Conservation (phyloP, 2,888 invertebrate genomes). For the Drosophila testacea region DNA sequence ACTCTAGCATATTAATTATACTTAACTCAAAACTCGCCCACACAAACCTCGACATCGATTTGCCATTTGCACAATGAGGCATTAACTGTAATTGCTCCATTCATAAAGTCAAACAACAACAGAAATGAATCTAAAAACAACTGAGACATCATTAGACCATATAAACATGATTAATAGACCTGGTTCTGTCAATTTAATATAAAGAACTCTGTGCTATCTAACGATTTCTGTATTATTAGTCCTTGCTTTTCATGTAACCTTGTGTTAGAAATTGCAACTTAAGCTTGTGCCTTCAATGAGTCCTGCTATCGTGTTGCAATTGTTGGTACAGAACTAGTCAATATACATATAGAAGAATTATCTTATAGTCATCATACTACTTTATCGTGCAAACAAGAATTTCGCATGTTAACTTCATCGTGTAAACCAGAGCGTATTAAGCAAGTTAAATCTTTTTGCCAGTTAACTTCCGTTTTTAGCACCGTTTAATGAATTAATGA, state of each 20-base stretch:
- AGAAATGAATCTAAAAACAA: conserved; percentile 4
- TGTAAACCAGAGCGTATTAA: background rate
- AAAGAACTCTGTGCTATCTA: background rate
- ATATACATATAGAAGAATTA: background rate
- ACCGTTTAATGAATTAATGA: conserved; percentile 59
- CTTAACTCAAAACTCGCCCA: conserved; percentile 41
- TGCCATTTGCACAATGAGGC: conserved; percentile 57
- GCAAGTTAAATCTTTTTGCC: conserved; percentile 6
- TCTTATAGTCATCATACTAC: background rate
- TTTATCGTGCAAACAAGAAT: background rate
- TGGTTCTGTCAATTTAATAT: background rate
- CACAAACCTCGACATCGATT: conserved; percentile 32
- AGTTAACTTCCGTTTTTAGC: conserved; percentile 52
- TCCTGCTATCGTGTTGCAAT: background rate
- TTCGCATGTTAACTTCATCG: background rate
- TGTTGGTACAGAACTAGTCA: background rate
- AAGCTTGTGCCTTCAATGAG: no score
- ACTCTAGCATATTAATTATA: conserved; percentile 71
- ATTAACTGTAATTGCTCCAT: conserved; percentile 74
- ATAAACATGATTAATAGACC: conserved; percentile 41
- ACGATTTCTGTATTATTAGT: background rate
- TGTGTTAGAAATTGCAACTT: no score
- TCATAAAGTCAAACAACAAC: conserved; percentile 37
- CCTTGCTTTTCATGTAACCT: no score
- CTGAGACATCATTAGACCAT: conserved; percentile 26